Base-by-base conservation (phyloP, 2,888 invertebrate species). In the Erebia ligea region DNA sequence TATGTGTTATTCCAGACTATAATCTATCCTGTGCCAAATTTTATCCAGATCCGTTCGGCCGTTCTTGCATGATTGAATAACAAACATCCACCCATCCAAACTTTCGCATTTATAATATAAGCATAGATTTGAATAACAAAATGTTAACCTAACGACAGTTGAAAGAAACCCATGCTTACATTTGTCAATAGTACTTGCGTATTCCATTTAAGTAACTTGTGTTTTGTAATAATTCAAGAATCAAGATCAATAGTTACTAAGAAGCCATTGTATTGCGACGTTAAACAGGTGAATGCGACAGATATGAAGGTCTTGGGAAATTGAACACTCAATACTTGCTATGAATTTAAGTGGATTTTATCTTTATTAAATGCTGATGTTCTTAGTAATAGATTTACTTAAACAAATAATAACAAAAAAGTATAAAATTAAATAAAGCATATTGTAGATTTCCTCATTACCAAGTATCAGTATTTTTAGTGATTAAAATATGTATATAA, bases 251-350 rank as follows among this genome's bases (percentile, higher is more conserved):
- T 72, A 68, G 68, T 70, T 68, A 66, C 68, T 57, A 40, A 72
- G 70, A 74, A 70, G 70, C 56, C 58, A 68, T 70, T 74, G 72
- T 68, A 54, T 72, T 70, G 62, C 66, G 58, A 67, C 64, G 61
- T 59, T 63, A 57, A 57, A 52, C 70, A 70, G 70, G 72, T 68
- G 68, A 74, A 72, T 70, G 68, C 56, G 66, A 72, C 72, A 74
- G 67, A 67, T 63, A 67, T 67, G 66, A 72, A 74, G 70, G 72
- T 74, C 70, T 70, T 72, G 70, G 62, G 74, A 72, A 72, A 73
- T 68, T 59, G 65, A 52, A 21, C 58, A 52, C 58, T 42, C 52
- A 64, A 71, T 71, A 61, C 40, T 65, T 50, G 25, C 57, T 64
- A 52, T 42, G 57, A 64, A 15, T 15, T 13, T 34, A 50, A 52